Evolutionary conservation across 64 coral and sea anemone species (phyloP).

Genomic region (Porites lutea): DNA sequence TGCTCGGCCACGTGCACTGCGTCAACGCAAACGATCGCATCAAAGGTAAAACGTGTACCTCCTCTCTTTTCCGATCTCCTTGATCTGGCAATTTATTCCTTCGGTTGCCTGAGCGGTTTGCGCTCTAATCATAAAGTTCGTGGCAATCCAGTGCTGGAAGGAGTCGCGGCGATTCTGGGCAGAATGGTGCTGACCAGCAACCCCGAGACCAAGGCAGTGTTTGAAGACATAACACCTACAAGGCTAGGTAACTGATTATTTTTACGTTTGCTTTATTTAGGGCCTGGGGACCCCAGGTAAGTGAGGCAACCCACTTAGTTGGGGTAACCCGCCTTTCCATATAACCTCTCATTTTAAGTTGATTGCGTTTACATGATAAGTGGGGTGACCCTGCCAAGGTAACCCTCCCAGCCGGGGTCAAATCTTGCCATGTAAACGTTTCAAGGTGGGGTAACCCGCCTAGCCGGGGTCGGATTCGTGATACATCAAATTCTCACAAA

Average conservation of each 20-base stretch:
- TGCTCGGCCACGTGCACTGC: background rate
- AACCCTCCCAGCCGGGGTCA: too few species aligned
- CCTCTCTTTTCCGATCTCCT: background rate
- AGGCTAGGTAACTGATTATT: constrained; percentile 39
- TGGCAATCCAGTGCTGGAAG: constrained; percentile 52
- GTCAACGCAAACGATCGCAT: background rate
- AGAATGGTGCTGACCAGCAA: constrained; percentile 7
- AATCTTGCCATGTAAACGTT: too few species aligned
- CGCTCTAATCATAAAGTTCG: constrained; percentile 39
- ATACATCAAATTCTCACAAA: too few species aligned
- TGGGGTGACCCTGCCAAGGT: too few species aligned
- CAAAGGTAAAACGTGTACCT: background rate
- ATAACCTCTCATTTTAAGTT: too few species aligned
- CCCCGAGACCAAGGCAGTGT: background rate
- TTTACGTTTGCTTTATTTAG: background rate
- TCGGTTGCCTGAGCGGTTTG: constrained; percentile 16
- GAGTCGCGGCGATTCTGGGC: constrained; percentile 50
- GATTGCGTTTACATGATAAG: too few species aligned
- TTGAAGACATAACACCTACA: constrained; percentile 18
- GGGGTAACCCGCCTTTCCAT: too few species aligned
- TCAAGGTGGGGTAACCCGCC: too few species aligned
- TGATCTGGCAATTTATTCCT: constrained; percentile 46
- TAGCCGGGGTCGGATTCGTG: too few species aligned
- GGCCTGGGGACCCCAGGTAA: too few species aligned
- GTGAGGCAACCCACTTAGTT: too few species aligned